Evolutionary conservation across 2,113 vertebrate species (phyloP), one percentile per base, ranked within the genome.

Genomic region (Isichthys henryi): DNA sequence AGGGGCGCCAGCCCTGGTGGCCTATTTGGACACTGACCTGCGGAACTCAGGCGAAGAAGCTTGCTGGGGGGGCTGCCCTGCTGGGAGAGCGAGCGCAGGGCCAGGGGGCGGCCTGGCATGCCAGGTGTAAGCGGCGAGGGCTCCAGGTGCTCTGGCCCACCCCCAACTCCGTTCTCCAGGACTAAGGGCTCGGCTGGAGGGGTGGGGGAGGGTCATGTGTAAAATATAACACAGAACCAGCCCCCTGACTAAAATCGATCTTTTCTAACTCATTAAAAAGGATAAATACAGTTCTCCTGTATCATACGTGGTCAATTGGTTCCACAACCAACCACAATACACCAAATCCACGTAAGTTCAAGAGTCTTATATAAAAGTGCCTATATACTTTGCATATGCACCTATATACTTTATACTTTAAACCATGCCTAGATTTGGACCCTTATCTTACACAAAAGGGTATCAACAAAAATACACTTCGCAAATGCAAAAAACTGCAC

Each of bases 151-250:
- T 97, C 97, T 87, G 96, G 86, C 86, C 94, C 89, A 46, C 94
- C 94, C 3, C 93, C 92, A 31, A 95, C 94, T 15, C 94, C 95
- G 62, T 96, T 97, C 92, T 96, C 97, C 91, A 96, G 86, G 58
- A 95, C 90, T 93, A 97, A 97, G 85, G 96, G 95, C 91, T 98
- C 97, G 92, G 96, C 97, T 98, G 93, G n/a, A 91, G 56, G n/a
- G 15, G 58, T 35, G 5, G 17, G 49, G 19, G 8, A 45, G 53
- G 43, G 56, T 43, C 49, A 53, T 35, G 8, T n/a, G 45, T 21
- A 23, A 48, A 19, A 80, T 70, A 70, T 11, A 43, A 80, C 35
- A 19, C 74, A 80, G 13, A 19, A 39, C 4, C 27, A 0, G 2
- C 35, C 35, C 31, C 31, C 15, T 19, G 74, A 17, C 35, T 80